Evolutionary conservation across 2,797 vertebrate species (phyloP), one percentile per base, ranked within the genome.

Genomic region (Rhynchonycteris naso): DNA sequence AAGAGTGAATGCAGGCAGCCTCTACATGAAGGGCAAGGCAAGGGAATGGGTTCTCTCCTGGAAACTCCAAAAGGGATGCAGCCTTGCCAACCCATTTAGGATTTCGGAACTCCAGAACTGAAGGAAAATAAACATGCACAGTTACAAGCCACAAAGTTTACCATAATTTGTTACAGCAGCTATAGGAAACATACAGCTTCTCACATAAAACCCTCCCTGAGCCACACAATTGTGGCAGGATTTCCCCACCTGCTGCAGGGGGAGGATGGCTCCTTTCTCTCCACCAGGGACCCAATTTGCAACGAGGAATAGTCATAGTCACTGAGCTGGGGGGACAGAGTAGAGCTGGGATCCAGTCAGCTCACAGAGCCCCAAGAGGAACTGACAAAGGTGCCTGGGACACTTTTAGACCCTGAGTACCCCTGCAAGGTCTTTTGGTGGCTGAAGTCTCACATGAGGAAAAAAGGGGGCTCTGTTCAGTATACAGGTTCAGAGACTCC

Each of bases 221-320:
- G 26, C 33, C 47, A n/a, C 19, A 50, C 22, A 18, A 56, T 21
- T 52, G 19, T 24, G 19, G 21, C 7, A 22, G 50, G 61, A 33
- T 24, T 38, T 30, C 52, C 18, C 52, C 4, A 7, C 69, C 54
- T 58, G 92, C n/a, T 58, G 8, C 28, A 63, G 61, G 75, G 13
- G 13, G 9, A 63, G 43, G 74, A 33, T 10, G 18, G 54, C 18
- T 61, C 66, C 72, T 50, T 52, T 63, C 43, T 58, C 26, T 50
- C 26, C n/a, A n/a, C 30, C 11, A 12, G 26, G 12, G 63, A 50
- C 35, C 43, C 0, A 0, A 28, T 50, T 0, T 63, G 54, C 68
- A 61, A 10, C 47, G 35, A 22, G 54, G 75, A 14, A 58, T 1
- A n/a, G 43, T 58, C 52, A 52, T 1, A 18, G 69, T 47, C 88